These are phyloP conservation scores for Acridotheres tristis DNA, from an alignment of 2,797 vertebrate species.

Conservation along the genomic window DNA sequence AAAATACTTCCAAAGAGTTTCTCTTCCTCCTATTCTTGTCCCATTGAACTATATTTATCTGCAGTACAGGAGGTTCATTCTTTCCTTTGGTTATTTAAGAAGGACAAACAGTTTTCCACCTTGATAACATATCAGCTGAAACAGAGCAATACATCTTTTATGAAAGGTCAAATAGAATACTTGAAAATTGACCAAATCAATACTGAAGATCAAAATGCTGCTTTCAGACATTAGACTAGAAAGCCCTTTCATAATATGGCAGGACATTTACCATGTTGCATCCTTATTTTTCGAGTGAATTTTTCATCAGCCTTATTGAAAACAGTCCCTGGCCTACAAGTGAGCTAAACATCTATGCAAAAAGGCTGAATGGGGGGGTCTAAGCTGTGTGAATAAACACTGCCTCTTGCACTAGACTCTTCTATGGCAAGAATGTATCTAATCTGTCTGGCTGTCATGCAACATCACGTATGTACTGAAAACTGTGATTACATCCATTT, in stretches of 20 bases:
- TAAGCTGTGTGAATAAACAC: background rate
- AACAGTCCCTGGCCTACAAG: background rate
- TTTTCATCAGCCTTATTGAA: background rate
- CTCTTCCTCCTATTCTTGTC: constrained; percentile 34
- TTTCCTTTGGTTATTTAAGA: constrained; percentile 52
- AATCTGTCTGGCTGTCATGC: background rate
- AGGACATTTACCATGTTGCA: background rate
- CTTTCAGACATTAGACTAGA: background rate
- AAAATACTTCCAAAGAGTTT: constrained; percentile 39
- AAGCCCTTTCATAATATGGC: background rate
- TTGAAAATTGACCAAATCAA: constrained; percentile 30
- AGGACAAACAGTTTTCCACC: constrained; percentile 45
- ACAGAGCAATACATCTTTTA: constrained; percentile 15
- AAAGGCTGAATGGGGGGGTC: background rate
- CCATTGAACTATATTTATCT: constrained; percentile 53
- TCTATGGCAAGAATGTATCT: constrained; percentile 28
- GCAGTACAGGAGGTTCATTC: constrained; percentile 6
- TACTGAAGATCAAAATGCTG: constrained; percentile 8
- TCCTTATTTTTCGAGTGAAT: background rate
- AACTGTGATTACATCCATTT: background rate
- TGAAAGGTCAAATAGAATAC: constrained; percentile 14
- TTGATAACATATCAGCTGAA: constrained; percentile 6
- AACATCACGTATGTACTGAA: background rate
- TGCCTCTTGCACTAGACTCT: background rate
- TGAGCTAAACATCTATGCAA: background rate